Evolutionary conservation across 2,113 vertebrate species (phyloP).

Genomic region (Sebastes fasciatus): DNA sequence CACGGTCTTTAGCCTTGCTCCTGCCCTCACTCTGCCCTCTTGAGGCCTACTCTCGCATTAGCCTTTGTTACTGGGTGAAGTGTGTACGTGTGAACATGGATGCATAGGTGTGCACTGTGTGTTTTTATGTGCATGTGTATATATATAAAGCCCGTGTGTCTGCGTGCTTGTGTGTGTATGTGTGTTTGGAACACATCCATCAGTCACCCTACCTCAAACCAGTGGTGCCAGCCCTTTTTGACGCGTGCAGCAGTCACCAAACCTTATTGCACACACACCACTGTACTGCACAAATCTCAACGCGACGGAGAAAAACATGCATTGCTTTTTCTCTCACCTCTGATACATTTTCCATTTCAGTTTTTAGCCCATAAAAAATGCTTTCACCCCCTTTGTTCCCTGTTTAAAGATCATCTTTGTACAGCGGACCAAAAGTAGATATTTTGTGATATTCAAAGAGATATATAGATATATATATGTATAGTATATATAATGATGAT

Average conservation of each 20-base stretch:
- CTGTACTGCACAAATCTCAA: slow-evolving; percentile 79
- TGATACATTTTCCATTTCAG: slow-evolving; percentile 60
- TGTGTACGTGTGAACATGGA: not conserved
- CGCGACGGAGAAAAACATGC: slow-evolving; percentile 61
- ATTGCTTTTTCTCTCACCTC: slow-evolving; percentile 74
- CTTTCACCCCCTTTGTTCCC: slow-evolving; percentile 66
- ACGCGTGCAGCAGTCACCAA: slow-evolving; percentile 79
- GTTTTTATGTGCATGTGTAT: slow-evolving; percentile 35
- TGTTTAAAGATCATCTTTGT: slow-evolving; percentile 80
- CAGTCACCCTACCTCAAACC: slow-evolving; percentile 87
- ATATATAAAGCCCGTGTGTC: slow-evolving; percentile 22
- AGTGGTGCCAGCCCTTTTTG: slow-evolving; percentile 83
- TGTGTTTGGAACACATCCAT: slow-evolving; percentile 76
- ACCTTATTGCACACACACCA: slow-evolving; percentile 80
- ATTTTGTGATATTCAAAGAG: slow-evolving; percentile 85
- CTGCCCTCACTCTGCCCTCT: slow-evolving; percentile 72
- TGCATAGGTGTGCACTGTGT: slow-evolving; percentile 39
- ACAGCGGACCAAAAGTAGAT: slow-evolving; percentile 86
- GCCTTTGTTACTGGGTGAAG: slow-evolving; percentile 66
- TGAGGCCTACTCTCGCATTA: slow-evolving; percentile 72
- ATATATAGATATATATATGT: slow-evolving; percentile 77
- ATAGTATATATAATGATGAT: slow-evolving; percentile 77
- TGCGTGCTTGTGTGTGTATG: slow-evolving; percentile 20
- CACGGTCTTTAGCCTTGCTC: slow-evolving; percentile 69
- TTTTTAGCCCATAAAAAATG: slow-evolving; percentile 66